These are phyloP conservation scores for Muscicapa adusta DNA, from an alignment of 2,113 vertebrate species.

Conservation along the genomic window DNA sequence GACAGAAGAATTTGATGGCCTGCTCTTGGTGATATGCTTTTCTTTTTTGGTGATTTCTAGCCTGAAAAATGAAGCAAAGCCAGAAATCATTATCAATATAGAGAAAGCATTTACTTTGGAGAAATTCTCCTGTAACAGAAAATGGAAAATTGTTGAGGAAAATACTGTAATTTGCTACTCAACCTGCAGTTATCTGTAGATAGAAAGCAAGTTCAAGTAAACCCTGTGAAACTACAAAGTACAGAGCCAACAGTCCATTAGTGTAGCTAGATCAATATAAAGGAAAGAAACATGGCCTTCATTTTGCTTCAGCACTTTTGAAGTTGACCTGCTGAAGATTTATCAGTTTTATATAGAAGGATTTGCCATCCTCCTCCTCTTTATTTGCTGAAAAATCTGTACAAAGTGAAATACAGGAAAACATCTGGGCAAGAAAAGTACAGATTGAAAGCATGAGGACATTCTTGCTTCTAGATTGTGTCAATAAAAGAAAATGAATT, in stretches of 20 bases:
- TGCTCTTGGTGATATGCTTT: neutral
- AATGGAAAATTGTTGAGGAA: neutral
- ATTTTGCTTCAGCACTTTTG: conserved; percentile 11
- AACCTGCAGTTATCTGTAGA: neutral
- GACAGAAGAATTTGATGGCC: neutral
- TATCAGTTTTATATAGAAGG: conserved; percentile 34
- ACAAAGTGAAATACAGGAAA: neutral
- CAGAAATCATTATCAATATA: neutral
- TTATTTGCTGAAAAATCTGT: neutral
- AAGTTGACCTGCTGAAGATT: conserved; percentile 37
- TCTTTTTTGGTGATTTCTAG: neutral
- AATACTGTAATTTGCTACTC: neutral
- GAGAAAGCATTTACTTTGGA: neutral
- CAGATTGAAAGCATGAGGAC: neutral
- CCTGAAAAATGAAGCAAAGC: neutral
- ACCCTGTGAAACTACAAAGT: neutral
- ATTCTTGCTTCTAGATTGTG: neutral
- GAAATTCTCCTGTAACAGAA: neutral
- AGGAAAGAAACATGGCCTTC: conserved; percentile 32
- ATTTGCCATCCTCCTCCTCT: neutral
- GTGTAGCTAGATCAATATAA: conserved; percentile 40
- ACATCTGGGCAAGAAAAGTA: neutral
- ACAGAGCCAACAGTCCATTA: conserved; percentile 9
- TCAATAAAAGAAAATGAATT: neutral
- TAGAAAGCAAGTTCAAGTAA: conserved; percentile 1